A percentile compares a stretch with the other conserved stretches of the same genome.
Evolutionary conservation across 1,140 invertebrate genomes (phyloP).

Genomic region (Aphidius gifuensis): DNA sequence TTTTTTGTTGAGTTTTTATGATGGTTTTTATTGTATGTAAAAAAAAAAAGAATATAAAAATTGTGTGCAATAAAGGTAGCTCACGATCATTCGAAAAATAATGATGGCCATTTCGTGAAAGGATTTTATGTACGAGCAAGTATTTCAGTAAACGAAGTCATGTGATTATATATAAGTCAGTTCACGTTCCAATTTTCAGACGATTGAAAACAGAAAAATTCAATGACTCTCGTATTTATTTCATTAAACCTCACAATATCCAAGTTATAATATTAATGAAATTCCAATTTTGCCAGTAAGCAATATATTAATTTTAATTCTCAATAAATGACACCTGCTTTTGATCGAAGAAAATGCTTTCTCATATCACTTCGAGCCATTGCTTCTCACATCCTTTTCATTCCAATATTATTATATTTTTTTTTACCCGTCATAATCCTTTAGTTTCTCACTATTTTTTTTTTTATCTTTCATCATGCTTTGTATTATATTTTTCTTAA

Average conservation of each 20-base stretch:
- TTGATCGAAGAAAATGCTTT: slow-evolving; percentile 13
- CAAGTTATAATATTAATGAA: slow-evolving; percentile 48
- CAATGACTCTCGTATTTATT: slow-evolving; percentile 28
- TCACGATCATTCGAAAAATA: slow-evolving; percentile 3
- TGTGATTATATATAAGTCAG: slow-evolving; percentile 21
- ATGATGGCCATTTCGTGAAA: slow-evolving; percentile 1
- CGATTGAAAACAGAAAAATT: not conserved
- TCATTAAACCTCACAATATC: slow-evolving; percentile 36
- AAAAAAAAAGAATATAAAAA: not conserved
- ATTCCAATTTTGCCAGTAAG: slow-evolving; percentile 31
- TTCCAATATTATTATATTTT: too few relatives aligned
- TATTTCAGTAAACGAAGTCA: too few relatives aligned
- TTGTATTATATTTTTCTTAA: too few relatives aligned
- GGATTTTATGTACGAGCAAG: slow-evolving; percentile 7
- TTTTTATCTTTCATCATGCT: too few relatives aligned
- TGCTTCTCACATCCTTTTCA: not conserved
- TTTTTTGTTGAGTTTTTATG: too few relatives aligned
- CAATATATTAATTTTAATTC: slow-evolving; percentile 40
- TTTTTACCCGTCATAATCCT: too few relatives aligned
- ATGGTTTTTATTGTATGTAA: too few relatives aligned
- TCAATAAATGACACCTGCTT: slow-evolving; percentile 26
- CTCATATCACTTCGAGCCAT: not conserved
- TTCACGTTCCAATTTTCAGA: slow-evolving; percentile 25
- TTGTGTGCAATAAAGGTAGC: not conserved
- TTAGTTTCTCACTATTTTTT: too few relatives aligned